Evolutionary conservation across 1,140 invertebrate species (phyloP).

Genomic region (Papilio glaucus): DNA sequence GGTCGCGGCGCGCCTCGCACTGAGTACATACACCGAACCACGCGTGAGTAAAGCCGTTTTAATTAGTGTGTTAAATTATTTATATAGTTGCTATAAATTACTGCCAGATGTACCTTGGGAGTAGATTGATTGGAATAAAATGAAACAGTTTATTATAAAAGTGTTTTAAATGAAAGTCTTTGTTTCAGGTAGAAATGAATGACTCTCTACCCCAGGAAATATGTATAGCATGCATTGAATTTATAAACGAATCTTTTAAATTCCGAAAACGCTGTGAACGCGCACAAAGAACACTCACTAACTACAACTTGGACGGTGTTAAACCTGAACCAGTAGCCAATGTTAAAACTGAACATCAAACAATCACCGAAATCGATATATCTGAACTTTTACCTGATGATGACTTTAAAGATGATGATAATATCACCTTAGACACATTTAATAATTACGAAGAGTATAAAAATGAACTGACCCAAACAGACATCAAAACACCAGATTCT

Average conservation of each 20-base stretch:
- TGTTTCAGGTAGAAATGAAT: slow-evolving; percentile 61
- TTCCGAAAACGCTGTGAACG: slow-evolving; percentile 66
- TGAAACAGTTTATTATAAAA: too few species aligned
- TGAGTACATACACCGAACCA: too few species aligned
- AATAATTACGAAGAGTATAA: slow-evolving; percentile 38
- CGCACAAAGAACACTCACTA: slow-evolving; percentile 53
- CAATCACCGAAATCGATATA: slow-evolving; percentile 52
- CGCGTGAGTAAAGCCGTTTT: too few species aligned
- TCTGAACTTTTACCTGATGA: slow-evolving; percentile 50
- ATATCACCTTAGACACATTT: slow-evolving; percentile 62
- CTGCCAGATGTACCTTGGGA: too few species aligned
- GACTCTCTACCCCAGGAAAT: slow-evolving; percentile 64
- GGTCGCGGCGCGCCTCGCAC: too few species aligned
- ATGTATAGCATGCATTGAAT: slow-evolving; percentile 61
- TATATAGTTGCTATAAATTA: too few species aligned
- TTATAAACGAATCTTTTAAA: slow-evolving; percentile 65
- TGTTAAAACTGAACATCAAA: slow-evolving; percentile 45
- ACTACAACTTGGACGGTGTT: slow-evolving; percentile 50
- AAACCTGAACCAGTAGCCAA: slow-evolving; percentile 48
- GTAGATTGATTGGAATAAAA: too few species aligned
- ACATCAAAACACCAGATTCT: slow-evolving; percentile 26
- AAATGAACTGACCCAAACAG: slow-evolving; percentile 34
- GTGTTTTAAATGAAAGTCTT: background rate
- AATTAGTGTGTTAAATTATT: too few species aligned
- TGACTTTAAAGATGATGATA: slow-evolving; percentile 61